Evolutionary conservation across 2,888 invertebrate species (phyloP), one percentile per base, ranked within the genome.

Genomic region (Drosophila antonietae): DNA sequence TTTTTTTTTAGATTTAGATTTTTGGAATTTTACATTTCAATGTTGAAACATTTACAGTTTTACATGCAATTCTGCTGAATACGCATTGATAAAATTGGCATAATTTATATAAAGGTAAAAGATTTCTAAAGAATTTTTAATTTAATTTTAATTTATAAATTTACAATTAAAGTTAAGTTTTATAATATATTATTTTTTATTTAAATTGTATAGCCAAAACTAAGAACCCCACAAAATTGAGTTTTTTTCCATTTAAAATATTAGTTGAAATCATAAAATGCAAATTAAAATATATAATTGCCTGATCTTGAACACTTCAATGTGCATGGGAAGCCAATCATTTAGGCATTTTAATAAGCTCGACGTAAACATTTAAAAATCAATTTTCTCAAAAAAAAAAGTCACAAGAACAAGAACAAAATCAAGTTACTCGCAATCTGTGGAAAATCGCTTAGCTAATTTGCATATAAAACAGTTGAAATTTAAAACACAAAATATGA

Each of bases 381-480:
- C 82, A 81, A 83, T 91, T 88, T 83, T 59, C 12, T 10, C 43
- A 15, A 23, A 18, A 33, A 51, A 33, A 51, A 49, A 18, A 31
- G 33, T 31, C 5, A 10, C 10, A 9, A 15, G 2, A 46, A 23
- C 23, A 12, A 31, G n/a, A 31, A 4, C 68, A 70, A 78, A 64
- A 78, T 79, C 68, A 78, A 81, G 66, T 78, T 77, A 66, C 63
- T 68, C 68, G 82, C 78, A 88, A 78, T 69, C 79, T 80, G 80
- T 73, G 70, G 57, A 77, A 87, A 85, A 83, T 88, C 82, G 85
- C 79, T 78, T 66, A 81, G 87, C 90, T 91, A 91, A 92, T 92
- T 92, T 92, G 90, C 92, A 92, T 92, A 90, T 92, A 92, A 92
- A 92, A 90, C 91, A 91, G 91, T 91, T 90, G 85, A 87, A 75